Percentiles rank a stretch among this genome's conserved stretches.
phyloP scores from a whole-genome alignment of 2,113 vertebrate species.

The Capreolus pygargus region DNA sequence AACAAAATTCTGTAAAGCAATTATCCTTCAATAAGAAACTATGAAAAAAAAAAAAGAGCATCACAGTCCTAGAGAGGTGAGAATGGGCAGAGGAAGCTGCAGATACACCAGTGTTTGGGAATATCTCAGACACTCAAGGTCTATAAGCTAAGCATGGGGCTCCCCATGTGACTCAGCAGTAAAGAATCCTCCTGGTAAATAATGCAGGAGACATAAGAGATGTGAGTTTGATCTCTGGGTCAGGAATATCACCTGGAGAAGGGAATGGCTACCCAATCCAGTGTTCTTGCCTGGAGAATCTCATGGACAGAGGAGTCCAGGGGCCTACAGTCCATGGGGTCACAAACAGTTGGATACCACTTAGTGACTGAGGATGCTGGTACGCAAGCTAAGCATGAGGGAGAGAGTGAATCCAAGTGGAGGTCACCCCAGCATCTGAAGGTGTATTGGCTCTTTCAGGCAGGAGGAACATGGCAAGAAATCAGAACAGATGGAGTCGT shows the following conservation, averaged over 20 bases:
- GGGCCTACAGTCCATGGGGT: not conserved
- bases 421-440: accelerated
- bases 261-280: not conserved
- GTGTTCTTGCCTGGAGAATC: not conserved
- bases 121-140: not conserved
- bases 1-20: not conserved
- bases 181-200: not conserved
- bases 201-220: not conserved
- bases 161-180: not conserved
- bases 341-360: not conserved
- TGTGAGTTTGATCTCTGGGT: not conserved
- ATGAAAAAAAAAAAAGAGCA: not conserved
- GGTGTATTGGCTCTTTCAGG: accelerated
- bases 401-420: not conserved
- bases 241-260: not conserved
- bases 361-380: not conserved
- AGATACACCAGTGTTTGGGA: not conserved
- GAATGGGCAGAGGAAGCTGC: not conserved
- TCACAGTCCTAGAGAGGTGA: too few species aligned
- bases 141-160: not conserved
- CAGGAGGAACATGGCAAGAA: accelerated
- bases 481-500: not conserved
- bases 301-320: not conserved
- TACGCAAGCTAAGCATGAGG: not conserved
- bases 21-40: not conserved